Evolutionary conservation across 1,140 invertebrate species (phyloP), one percentile per base, ranked within the genome.

Genomic region (Teleogryllus occipitalis): DNA sequence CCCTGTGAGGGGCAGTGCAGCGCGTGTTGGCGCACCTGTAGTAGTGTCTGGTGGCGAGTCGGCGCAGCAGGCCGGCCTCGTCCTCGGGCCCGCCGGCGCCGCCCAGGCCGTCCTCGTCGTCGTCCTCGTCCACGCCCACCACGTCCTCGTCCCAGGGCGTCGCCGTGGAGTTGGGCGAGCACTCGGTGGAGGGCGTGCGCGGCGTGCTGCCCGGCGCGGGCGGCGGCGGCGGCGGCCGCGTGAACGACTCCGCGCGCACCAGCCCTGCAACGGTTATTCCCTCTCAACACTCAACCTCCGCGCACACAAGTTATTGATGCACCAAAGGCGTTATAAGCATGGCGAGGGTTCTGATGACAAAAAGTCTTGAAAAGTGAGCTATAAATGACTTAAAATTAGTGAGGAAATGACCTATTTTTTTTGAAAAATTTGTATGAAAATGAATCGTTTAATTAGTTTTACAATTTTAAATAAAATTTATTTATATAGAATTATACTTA

Each of bases 161-260:
- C 77, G 83, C 82, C 77, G 89, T 88, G 81, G 87, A 80, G 82
- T 86, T 87, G 18, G 84, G 83, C 5, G 85, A 84, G 74, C 86
- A 87, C 78, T 86, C 84, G 14, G 84, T 82, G n/a, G 82, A 48
- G 2, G 82, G 84, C 27, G 82, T 73, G 8, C 79, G 72, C 8
- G 80, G 47, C 12, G 54, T 65, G 10, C 54, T 18, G 2, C 78
- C 78, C 7, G 79, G 10, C 5, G 75, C 7, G 76, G 74, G 75
- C 2, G 79, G 75, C 7, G 87, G 85, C 7, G 89, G 85, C 0
- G 89, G 88, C 54, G 89, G 82, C n/a, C 89, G 86, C 7, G 88
- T 90, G 82, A 88, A 90, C 81, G 89, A 90, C 83, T 91, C 89
- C 49, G 89, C 87, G 22, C 89, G 85, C 7, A 91, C 89, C 39